These are phyloP conservation scores for Procambarus clarkii DNA, from an alignment of 1,140 invertebrate species.

Conservation along the genomic window DNA sequence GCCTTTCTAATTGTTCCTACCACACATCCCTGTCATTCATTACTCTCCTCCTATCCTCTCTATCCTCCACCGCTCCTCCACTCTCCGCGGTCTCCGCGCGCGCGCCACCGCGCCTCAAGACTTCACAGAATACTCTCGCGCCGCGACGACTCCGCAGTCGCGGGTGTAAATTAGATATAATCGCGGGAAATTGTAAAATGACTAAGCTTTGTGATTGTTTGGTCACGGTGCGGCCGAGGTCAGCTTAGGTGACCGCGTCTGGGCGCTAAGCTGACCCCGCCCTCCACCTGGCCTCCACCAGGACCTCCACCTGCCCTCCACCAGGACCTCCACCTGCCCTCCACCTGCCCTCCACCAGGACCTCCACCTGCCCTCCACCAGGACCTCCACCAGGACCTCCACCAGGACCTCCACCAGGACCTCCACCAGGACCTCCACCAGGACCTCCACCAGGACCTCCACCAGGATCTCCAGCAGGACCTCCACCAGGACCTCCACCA, in stretches of 20 bases:
- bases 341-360: too few relatives aligned
- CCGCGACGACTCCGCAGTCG: not conserved
- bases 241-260: constrained; percentile 7
- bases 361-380: too few relatives aligned
- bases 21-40: not conserved
- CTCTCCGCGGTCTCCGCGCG: not conserved
- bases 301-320: too few relatives aligned
- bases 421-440: too few relatives aligned
- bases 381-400: too few relatives aligned
- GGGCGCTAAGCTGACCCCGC: not conserved
- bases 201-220: constrained; percentile 45
- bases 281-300: not conserved
- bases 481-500: too few relatives aligned
- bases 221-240: constrained; percentile 33
- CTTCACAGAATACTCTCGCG: not conserved
- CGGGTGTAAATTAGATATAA: constrained; percentile 45
- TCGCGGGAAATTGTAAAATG: constrained; percentile 45
- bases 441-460: too few relatives aligned
- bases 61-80: not conserved
- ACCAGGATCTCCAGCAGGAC: too few relatives aligned
- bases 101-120: not conserved
- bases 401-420: too few relatives aligned
- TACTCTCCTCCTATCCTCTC: not conserved
- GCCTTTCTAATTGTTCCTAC: not conserved
- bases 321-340: too few relatives aligned